Conservation (phyloP, 2,888 invertebrate genomes). For the Julus scandinavius region DNA sequence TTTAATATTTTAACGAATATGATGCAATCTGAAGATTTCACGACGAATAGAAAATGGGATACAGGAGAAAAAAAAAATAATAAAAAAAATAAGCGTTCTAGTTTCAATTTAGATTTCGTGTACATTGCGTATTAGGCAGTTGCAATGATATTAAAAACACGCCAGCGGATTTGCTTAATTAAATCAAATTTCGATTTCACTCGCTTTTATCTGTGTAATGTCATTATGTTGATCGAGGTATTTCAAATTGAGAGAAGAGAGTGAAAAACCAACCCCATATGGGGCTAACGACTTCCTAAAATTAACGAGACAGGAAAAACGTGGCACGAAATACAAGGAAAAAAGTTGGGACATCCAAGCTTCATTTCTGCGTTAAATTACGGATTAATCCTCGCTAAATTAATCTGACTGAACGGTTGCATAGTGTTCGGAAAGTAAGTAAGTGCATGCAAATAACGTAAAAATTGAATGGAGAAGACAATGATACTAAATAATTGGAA, state of each 20-base stretch:
- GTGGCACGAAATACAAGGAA: not conserved
- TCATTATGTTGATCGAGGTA: not conserved
- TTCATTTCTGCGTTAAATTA: not conserved
- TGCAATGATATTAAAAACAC: not conserved
- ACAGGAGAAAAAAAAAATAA: not conserved
- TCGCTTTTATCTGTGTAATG: not conserved
- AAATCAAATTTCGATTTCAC: slow-evolving; percentile 35
- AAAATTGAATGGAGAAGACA: too few relatives aligned
- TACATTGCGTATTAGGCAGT: not conserved
- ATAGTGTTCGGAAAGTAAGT: too few relatives aligned
- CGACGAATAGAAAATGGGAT: not conserved
- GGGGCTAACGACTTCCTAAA: not conserved
- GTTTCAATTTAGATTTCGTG: slow-evolving; percentile 11
- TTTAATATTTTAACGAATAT: not conserved
- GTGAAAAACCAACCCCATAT: not conserved
- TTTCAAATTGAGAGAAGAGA: not conserved
- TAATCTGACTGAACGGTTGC: too few relatives aligned
- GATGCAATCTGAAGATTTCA: not conserved
- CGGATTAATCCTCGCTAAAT: not conserved
- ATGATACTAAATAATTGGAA: too few relatives aligned
- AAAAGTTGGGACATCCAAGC: not conserved
- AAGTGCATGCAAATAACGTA: too few relatives aligned
- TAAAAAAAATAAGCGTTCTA: not conserved
- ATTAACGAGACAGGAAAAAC: not conserved
- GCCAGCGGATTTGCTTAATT: slow-evolving; percentile 24